phyloP scores from a whole-genome alignment of 2,888 invertebrate species.

The Creontiades dilutus region DNA sequence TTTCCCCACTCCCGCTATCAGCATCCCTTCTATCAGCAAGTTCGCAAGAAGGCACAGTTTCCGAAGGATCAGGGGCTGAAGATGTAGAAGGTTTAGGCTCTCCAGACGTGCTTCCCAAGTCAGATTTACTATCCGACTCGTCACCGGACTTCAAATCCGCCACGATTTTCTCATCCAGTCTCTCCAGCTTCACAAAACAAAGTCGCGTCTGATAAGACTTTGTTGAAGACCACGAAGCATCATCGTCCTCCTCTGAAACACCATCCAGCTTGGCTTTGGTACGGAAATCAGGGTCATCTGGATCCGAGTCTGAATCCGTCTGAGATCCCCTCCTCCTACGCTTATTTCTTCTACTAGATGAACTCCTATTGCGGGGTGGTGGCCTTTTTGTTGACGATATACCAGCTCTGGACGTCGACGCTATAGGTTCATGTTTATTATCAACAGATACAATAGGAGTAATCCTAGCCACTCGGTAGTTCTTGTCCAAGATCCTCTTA shows the following conservation, averaged over 20 bases:
- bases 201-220: neutral
- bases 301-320: constrained; percentile 2
- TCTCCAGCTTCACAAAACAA: constrained; percentile 60
- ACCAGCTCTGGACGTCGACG: neutral
- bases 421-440: neutral
- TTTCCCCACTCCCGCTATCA: neutral
- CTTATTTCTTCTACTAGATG: neutral
- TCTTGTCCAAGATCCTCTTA: constrained; percentile 63
- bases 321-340: neutral
- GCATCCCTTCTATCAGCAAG: neutral
- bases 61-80: constrained; percentile 17
- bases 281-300: constrained; percentile 55
- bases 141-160: neutral
- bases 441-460: neutral
- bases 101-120: no score
- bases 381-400: neutral
- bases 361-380: neutral
- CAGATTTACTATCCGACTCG: neutral
- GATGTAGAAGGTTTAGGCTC: constrained; percentile 52
- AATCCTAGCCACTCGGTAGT: neutral
- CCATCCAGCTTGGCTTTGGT: constrained; percentile 10
- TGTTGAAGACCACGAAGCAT: neutral
- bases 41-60: neutral
- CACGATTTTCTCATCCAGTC: constrained; percentile 49
- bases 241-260: neutral